Evolutionary conservation across 2,888 invertebrate species (phyloP).

Genomic region (Acronicta leporina): DNA sequence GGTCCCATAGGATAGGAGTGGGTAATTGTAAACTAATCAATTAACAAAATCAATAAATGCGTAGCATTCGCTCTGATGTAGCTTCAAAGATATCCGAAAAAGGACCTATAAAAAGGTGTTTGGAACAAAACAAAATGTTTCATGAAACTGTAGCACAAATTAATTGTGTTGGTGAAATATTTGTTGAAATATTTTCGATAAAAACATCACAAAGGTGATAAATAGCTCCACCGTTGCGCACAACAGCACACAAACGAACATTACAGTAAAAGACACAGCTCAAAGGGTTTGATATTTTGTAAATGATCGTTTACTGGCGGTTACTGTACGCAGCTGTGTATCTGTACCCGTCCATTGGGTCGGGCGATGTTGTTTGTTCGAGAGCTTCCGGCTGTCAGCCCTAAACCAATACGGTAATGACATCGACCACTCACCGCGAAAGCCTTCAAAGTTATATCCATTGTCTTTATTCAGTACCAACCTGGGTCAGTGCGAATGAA

Average conservation of each 20-base stretch:
- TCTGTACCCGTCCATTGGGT: conserved; percentile 56
- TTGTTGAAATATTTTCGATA: neutral
- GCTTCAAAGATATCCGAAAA: too few species aligned
- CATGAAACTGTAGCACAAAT: neutral
- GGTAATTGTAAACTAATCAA: neutral
- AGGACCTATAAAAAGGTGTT: too few species aligned
- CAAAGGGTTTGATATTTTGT: conserved; percentile 44
- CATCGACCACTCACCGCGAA: conserved; percentile 67
- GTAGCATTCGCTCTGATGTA: neutral
- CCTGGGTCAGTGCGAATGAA: conserved; percentile 60
- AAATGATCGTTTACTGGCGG: conserved; percentile 56
- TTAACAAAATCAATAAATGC: neutral
- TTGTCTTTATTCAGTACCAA: conserved; percentile 63
- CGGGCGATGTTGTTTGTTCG: conserved; percentile 66
- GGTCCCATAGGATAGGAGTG: conserved; percentile 9
- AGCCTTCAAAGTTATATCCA: conserved; percentile 65
- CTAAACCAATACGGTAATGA: conserved; percentile 78
- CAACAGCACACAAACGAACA: conserved; percentile 2
- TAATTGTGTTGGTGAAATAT: neutral
- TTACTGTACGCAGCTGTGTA: conserved; percentile 56
- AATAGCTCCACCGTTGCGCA: conserved; percentile 1
- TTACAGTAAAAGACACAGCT: conserved; percentile 20
- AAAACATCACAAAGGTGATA: neutral
- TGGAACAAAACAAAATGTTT: conserved; percentile 1
- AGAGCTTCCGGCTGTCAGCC: conserved; percentile 71